Evolutionary conservation across 2,888 invertebrate species (phyloP).

Genomic region (Eueremaeus valkanovi): DNA sequence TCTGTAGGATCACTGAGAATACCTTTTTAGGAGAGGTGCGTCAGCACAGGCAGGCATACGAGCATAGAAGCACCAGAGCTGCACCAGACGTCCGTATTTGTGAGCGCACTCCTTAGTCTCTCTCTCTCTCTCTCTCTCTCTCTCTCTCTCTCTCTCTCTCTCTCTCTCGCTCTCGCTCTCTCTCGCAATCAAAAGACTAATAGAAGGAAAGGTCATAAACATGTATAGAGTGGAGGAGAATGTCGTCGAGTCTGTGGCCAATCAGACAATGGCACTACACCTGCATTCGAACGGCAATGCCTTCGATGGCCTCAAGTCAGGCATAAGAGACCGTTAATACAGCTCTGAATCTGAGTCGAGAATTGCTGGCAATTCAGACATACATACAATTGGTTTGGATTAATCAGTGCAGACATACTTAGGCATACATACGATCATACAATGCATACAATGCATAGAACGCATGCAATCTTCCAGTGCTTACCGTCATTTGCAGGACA

Average conservation of each 20-base stretch:
- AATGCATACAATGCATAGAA: too few relatives aligned
- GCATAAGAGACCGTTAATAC: neutral
- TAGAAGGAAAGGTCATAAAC: constrained; percentile 2
- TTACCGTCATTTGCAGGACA: constrained; percentile 42
- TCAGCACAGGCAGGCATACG: neutral
- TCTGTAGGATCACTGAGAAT: neutral
- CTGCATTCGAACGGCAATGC: neutral
- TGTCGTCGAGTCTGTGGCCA: constrained; percentile 1
- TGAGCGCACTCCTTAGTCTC: neutral
- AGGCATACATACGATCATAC: too few relatives aligned
- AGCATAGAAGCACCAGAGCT: too few relatives aligned
- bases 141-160: neutral
- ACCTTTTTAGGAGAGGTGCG: constrained; percentile 16
- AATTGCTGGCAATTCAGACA: neutral
- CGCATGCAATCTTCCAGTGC: too few relatives aligned
- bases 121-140: too few relatives aligned
- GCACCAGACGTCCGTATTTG: constrained; percentile 18
- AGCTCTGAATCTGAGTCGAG: neutral
- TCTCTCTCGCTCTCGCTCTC: too few relatives aligned
- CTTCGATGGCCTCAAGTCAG: neutral
- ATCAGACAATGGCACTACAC: constrained; percentile 4
- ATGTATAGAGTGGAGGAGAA: neutral
- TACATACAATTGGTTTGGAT: too few relatives aligned
- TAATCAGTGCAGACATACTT: too few relatives aligned
- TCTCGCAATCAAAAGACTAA: constrained; percentile 15